Percentiles rank a stretch among this genome's conserved stretches.
Evolutionary conservation across 92 coral and sea anemone genomes (phyloP).

Genomic region (Umimayanthus chanpuru): DNA sequence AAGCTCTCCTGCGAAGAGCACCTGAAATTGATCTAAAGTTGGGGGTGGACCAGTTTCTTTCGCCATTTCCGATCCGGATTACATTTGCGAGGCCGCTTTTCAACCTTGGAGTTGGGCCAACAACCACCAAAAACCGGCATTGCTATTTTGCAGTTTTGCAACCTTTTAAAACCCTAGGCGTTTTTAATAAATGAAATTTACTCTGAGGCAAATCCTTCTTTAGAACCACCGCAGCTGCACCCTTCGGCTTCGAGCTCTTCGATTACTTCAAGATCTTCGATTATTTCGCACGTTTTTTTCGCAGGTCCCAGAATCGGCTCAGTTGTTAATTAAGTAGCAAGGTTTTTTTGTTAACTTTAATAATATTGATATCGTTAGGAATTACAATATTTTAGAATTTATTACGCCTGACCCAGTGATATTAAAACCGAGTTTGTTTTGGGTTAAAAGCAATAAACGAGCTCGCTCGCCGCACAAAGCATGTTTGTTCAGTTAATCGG

Average conservation of each 20-base stretch:
- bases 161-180: not conserved
- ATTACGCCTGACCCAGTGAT: not conserved
- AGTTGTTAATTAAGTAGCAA: not conserved
- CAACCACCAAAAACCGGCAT: not conserved
- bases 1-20: not conserved
- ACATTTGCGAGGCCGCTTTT: not conserved
- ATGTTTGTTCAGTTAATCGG: constrained; percentile 12
- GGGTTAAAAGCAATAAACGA: constrained; percentile 10
- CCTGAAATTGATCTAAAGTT: not conserved
- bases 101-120: not conserved
- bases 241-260: too few species aligned
- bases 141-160: not conserved
- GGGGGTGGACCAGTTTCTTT: constrained; percentile 20
- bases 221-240: too few species aligned
- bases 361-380: not conserved
- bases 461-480: constrained; percentile 16
- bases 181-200: not conserved
- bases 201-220: too few species aligned
- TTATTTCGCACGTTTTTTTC: not conserved
- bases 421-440: constrained; percentile 33
- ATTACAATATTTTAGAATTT: not conserved
- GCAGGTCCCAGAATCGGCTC: not conserved
- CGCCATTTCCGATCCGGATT: constrained; percentile 1
- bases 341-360: not conserved
- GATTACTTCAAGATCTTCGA: too few species aligned